Base-by-base conservation (phyloP, 2,888 invertebrate species). In the Rutpela maculata region DNA sequence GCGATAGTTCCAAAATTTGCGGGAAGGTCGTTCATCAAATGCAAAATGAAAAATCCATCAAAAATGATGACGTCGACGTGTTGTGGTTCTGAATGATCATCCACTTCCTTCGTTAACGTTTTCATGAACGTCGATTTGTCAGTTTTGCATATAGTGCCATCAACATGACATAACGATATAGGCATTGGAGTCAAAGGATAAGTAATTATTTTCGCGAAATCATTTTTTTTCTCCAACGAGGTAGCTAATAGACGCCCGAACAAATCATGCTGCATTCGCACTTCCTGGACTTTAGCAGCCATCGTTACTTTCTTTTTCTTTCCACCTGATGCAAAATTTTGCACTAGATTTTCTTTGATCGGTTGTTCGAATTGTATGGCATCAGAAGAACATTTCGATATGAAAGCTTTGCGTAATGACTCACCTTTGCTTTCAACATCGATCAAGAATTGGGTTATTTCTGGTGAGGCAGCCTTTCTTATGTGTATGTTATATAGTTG, bases 401-500 rank as follows among this genome's bases (percentile, higher is more conserved):
- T 83, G 71, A 85, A 84, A 63, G 69, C 78, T 80, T 82, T 63
- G 10, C 83, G 79, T 76, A 77, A 62, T n/a, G 60, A 59, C 7
- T 83, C 35, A 62, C 84, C 86, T 57, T 43, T 79, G 55, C 12
- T 68, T 71, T 84, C 80, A 66, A 83, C 66, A 78, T 83, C 81
- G 11, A 84, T 66, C 62, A 86, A 78, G 71, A 81, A 85, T 17
- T 81, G 56, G 18, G 74, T 56, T 35, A 83, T 79, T 35, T 68
- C 63, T 56, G 63, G 50, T 60, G 76, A 74, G 31, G 81, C 83
- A 22, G 81, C 82, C 78, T 79, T 80, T 63, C 84, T 83, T 38
- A 77, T 82, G 31, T 78, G 78, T 67, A 86, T 84, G 80, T 85
- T 86, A 63, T 80, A 82, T 17, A 85, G 74, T 59, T 73, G 67